Percentiles rank a stretch among this genome's conserved stretches.
These are phyloP conservation scores for Drosophila leontia DNA, from an alignment of 1,140 invertebrate species.

Conservation along the genomic window DNA sequence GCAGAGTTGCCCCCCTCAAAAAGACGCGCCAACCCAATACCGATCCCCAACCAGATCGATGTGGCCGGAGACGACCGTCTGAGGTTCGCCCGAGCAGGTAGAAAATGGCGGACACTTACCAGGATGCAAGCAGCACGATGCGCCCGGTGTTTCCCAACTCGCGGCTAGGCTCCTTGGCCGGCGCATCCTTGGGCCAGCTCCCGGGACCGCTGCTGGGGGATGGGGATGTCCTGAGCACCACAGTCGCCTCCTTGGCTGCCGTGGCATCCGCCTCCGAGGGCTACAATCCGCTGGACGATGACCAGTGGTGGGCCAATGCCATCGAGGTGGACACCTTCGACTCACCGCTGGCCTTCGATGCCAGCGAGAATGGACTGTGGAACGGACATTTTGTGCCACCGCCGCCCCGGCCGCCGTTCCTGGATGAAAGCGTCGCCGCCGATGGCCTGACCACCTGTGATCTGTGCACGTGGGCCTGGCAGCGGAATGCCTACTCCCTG, in stretches of 20 bases:
- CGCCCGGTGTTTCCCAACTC: constrained; percentile 81
- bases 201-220: constrained; percentile 38
- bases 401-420: constrained; percentile 88
- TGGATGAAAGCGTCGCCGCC: constrained; percentile 87
- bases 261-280: constrained; percentile 12
- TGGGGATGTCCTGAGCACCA: constrained; percentile 28
- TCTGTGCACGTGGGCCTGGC: constrained; percentile 89
- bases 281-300: constrained; percentile 73
- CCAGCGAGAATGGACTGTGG: constrained; percentile 88
- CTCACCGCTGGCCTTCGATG: constrained; percentile 87
- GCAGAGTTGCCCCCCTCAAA: constrained; percentile 14
- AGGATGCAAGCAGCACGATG: constrained; percentile 75
- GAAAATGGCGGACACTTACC: constrained; percentile 78
- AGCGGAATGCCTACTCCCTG: constrained; percentile 83
- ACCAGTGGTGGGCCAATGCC: constrained; percentile 84
- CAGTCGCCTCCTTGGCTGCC: constrained; percentile 4
- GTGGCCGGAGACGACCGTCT: constrained; percentile 32
- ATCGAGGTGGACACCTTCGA: constrained; percentile 85
- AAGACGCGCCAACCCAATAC: constrained; percentile 7
- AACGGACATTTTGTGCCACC: constrained; percentile 89
- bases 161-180: constrained; percentile 73
- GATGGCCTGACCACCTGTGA: constrained; percentile 90
- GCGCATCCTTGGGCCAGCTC: constrained; percentile 45
- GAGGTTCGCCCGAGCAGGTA: constrained; percentile 40
- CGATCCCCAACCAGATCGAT: constrained; percentile 25